phyloP scores from a whole-genome alignment of 2,888 invertebrate species.

The Drosophila falleni region DNA sequence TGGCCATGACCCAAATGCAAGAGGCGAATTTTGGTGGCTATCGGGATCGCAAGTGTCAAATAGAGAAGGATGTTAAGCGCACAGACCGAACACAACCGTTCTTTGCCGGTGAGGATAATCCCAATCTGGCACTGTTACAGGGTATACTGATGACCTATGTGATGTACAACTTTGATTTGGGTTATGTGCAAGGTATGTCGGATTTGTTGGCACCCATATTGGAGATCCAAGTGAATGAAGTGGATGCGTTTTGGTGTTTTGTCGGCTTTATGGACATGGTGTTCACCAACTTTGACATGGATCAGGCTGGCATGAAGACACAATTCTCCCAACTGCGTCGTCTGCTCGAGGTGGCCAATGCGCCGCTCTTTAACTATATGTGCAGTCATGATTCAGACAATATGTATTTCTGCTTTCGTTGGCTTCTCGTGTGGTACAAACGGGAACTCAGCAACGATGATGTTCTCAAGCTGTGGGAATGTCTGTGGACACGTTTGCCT shows the following conservation, averaged over 20 bases:
- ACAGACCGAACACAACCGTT: slow-evolving; percentile 96
- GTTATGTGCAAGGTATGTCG: slow-evolving; percentile 99
- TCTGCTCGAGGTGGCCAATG: slow-evolving; percentile 92
- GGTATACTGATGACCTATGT: slow-evolving; percentile 99
- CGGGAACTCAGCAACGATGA: slow-evolving; percentile 95
- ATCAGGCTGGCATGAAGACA: slow-evolving; percentile 97
- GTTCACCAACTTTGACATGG: slow-evolving; percentile 97
- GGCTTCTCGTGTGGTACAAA: slow-evolving; percentile 98
- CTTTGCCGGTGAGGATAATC: slow-evolving; percentile 97
- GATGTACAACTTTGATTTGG: slow-evolving; percentile 99
- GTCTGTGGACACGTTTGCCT: slow-evolving; percentile 97
- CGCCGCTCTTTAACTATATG: slow-evolving; percentile 94
- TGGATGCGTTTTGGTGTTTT: slow-evolving; percentile 99
- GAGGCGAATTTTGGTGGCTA: slow-evolving; percentile 95
- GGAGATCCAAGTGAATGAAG: slow-evolving; percentile 93
- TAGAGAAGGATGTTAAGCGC: slow-evolving; percentile 98
- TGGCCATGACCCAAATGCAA: slow-evolving; percentile 94
- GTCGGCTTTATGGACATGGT: slow-evolving; percentile 98
- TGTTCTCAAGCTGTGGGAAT: slow-evolving; percentile 97
- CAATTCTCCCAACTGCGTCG: slow-evolving; percentile 95
- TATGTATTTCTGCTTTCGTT: slow-evolving; percentile 99
- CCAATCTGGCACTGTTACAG: slow-evolving; percentile 92
- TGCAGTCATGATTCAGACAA: slow-evolving; percentile 90
- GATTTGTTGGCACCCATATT: slow-evolving; percentile 97
- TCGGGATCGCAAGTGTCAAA: slow-evolving; percentile 95